phyloP scores from a whole-genome alignment of 1,140 invertebrate genomes.

The Akabosia matsudoensis region DNA sequence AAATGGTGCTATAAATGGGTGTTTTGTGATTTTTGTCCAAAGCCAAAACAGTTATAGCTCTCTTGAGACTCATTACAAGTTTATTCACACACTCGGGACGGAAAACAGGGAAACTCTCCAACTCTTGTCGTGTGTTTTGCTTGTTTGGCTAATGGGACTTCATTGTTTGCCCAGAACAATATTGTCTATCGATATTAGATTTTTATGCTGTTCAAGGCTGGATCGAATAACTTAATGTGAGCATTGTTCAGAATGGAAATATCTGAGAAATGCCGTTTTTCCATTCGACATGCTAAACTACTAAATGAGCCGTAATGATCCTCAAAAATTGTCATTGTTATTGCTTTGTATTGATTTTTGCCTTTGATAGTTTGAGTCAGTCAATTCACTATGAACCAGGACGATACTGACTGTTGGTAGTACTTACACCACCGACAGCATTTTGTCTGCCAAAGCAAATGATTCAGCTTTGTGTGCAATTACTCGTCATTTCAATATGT shows the following conservation, averaged over 20 bases:
- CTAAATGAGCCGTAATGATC: neutral
- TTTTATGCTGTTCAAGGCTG: neutral
- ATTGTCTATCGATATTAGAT: neutral
- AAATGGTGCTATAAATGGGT: neutral
- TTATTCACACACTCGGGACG: neutral
- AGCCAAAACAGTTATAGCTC: neutral
- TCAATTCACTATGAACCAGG: neutral
- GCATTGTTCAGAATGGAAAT: neutral
- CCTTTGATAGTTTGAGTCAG: neutral
- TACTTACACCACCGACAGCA: too few relatives aligned
- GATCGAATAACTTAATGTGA: neutral
- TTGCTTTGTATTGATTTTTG: neutral
- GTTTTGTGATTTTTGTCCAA: neutral
- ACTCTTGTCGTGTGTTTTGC: neutral
- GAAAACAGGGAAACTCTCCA: neutral
- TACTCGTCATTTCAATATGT: too few relatives aligned
- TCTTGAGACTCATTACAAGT: neutral
- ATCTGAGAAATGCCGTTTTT: neutral
- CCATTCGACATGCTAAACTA: neutral
- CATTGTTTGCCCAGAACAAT: neutral
- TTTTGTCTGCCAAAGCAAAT: too few relatives aligned
- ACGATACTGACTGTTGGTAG: neutral
- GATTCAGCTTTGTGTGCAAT: too few relatives aligned
- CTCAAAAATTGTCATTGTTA: neutral
- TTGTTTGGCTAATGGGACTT: neutral